A percentile compares a stretch with the other conserved stretches of the same genome.
These are phyloP conservation scores for Arctia plantaginis DNA, from an alignment of 2,888 invertebrate species.

Conservation along the genomic window DNA sequence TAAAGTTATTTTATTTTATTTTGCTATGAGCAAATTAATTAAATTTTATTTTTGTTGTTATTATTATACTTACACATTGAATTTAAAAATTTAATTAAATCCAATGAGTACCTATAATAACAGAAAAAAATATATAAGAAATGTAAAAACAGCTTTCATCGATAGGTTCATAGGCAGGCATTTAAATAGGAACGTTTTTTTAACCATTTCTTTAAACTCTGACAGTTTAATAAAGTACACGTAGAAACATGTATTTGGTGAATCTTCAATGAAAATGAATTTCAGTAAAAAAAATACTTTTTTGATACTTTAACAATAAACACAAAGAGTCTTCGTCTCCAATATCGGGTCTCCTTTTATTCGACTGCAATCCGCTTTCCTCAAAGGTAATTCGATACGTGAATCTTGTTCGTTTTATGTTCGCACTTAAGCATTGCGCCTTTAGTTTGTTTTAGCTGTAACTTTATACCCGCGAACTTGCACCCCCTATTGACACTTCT, in stretches of 20 bases:
- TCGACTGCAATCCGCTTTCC: slow-evolving; percentile 78
- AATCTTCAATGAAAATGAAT: neutral
- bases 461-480: slow-evolving; percentile 76
- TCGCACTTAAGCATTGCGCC: slow-evolving; percentile 83
- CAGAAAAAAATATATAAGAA: too few species aligned
- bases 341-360: slow-evolving; percentile 67
- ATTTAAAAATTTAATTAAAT: too few species aligned
- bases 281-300: slow-evolving; percentile 35
- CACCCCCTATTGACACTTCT: slow-evolving; percentile 84
- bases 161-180: neutral
- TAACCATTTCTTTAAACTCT: neutral
- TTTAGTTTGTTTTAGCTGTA: slow-evolving; percentile 81
- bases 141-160: too few species aligned
- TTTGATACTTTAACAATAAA: slow-evolving; percentile 44
- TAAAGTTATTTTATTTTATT: too few species aligned
- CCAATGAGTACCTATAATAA: too few species aligned
- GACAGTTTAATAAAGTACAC: neutral
- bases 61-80: too few species aligned
- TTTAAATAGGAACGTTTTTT: neutral
- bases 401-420: slow-evolving; percentile 81
- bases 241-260: neutral
- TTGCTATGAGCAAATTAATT: too few species aligned
- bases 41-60: too few species aligned
- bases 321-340: slow-evolving; percentile 48
- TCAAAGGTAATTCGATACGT: slow-evolving; percentile 83